These are phyloP conservation scores for Amyelois transitella DNA, from an alignment of 1,140 invertebrate species.

Conservation along the genomic window DNA sequence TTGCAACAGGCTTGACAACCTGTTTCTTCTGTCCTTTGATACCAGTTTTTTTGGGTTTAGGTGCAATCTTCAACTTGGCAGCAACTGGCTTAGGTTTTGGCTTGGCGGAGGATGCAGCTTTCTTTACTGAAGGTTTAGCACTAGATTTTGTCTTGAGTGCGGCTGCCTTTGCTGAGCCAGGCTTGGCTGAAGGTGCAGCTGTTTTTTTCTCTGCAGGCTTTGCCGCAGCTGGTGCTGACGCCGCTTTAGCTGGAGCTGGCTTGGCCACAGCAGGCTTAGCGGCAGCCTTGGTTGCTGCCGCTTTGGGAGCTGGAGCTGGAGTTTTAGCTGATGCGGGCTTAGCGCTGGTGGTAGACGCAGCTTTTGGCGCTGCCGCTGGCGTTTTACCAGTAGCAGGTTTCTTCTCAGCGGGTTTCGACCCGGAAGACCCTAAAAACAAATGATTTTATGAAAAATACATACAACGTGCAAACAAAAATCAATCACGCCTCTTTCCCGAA, in stretches of 20 bases:
- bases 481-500: too few species aligned
- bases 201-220: constrained; percentile 72
- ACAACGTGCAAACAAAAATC: too few species aligned
- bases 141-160: constrained; percentile 76
- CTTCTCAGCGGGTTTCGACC: constrained; percentile 77
- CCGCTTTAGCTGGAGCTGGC: constrained; percentile 69
- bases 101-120: constrained; percentile 67
- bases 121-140: constrained; percentile 72
- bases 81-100: constrained; percentile 70
- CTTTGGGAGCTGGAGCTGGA: constrained; percentile 53
- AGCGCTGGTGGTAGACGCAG: constrained; percentile 27
- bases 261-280: constrained; percentile 41
- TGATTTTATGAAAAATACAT: neutral
- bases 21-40: constrained; percentile 75
- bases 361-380: constrained; percentile 63
- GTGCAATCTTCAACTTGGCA: constrained; percentile 69
- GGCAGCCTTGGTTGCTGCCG: constrained; percentile 49
- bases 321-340: constrained; percentile 60
- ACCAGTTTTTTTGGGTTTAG: constrained; percentile 80
- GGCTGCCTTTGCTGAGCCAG: constrained; percentile 71
- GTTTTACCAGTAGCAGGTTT: constrained; percentile 77
- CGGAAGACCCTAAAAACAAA: constrained; percentile 36
- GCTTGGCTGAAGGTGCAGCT: constrained; percentile 59
- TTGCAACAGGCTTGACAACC: constrained; percentile 75
- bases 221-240: constrained; percentile 67